Conservation (phyloP, 2,888 invertebrate genomes). For the Chesias legatella region DNA sequence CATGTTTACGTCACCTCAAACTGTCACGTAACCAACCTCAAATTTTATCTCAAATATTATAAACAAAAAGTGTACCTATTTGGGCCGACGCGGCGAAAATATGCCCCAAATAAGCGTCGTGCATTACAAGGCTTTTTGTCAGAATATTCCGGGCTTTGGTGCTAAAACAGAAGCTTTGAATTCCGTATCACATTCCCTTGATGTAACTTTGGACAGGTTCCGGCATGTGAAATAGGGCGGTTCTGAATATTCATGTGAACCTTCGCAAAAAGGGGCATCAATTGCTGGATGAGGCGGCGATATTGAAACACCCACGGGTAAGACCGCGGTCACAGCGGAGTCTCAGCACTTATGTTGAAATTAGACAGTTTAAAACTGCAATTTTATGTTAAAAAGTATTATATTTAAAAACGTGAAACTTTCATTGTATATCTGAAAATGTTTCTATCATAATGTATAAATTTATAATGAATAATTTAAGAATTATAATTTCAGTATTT, state of each 20-base stretch:
- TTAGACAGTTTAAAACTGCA: too few relatives aligned
- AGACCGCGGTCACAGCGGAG: background rate
- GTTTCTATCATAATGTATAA: too few relatives aligned
- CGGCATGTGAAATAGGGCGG: constrained; percentile 22
- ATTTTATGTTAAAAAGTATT: too few relatives aligned
- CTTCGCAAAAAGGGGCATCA: constrained; percentile 28
- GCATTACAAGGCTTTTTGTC: constrained; percentile 1
- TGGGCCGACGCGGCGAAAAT: background rate
- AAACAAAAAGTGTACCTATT: constrained; percentile 1
- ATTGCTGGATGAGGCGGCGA: constrained; percentile 17
- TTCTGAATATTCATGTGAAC: constrained; percentile 29
- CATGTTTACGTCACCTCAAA: too few relatives aligned
- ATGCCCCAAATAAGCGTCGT: constrained; percentile 5
- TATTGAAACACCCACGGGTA: constrained; percentile 11
- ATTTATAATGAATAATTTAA: too few relatives aligned
- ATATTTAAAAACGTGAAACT: too few relatives aligned
- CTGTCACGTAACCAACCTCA: background rate
- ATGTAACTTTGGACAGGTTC: constrained; percentile 26
- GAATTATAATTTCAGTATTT: too few relatives aligned
- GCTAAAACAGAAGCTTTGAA: constrained; percentile 27
- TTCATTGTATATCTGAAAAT: too few relatives aligned
- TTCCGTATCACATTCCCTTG: constrained; percentile 23
- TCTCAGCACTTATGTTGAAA: too few relatives aligned
- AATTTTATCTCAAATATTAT: background rate
- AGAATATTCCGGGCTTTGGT: constrained; percentile 12